Evolutionary conservation across 2,888 invertebrate species (phyloP), one percentile per base, ranked within the genome.

Genomic region (Protophormia terraenovae): DNA sequence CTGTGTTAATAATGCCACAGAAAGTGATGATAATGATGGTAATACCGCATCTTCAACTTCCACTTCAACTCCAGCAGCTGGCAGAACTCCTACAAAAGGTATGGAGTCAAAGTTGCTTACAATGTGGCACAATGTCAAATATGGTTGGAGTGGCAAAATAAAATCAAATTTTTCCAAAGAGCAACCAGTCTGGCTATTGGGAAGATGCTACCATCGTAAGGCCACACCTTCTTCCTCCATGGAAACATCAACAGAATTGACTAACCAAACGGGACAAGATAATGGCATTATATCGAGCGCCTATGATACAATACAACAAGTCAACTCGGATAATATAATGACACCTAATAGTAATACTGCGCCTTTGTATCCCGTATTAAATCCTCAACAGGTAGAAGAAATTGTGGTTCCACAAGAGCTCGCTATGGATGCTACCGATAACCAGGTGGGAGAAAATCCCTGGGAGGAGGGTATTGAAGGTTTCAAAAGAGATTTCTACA

Each of bases 51-150:
- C 88, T 5, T 76, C 73, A 4, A 69, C 69, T 22, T 80, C 80
- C 1, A 35, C 69, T 10, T 87, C 88, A 8, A 90, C 90, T 87
- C 87, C 91, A 88, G 88, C 91, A 41, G 89, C 90, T 72, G 88
- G 88, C 89, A 88, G 93, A 86, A 91, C 91, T 86, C 89, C 93
- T 87, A 89, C 90, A 89, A 91, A 95, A 89, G 97, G 95, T 93
- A 95, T 97, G 87, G 97, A 97, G 92, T 96, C 96, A 29, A 95
- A 96, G 87, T 92, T 98, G 71, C 93, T 97, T 89, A 97, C 97
- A 50, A 96, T 97, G 95, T 97, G 97, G 97, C 97, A 97, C 92
- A 97, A 97, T 93, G 95, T 98, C 82, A 97, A 97, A 93, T 97
- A 97, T 93, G 97, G 96, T 93, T 97, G 96, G 96, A 95, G 95